These are phyloP conservation scores for Caenorhabditis sulstoni DNA, from an alignment of 2,888 invertebrate genomes.

Conservation along the genomic window DNA sequence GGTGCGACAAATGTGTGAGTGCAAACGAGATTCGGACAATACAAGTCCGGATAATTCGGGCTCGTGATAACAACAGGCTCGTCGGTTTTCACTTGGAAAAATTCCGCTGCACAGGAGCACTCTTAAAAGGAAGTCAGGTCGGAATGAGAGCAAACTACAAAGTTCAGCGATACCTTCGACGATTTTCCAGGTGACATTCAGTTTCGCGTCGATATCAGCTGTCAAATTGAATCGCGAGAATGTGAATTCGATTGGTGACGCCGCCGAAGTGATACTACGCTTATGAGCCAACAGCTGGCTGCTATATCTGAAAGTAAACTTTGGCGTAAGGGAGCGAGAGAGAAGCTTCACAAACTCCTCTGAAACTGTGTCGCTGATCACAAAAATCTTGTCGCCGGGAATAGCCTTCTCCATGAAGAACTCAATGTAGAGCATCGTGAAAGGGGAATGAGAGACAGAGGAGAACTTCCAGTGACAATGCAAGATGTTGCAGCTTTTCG, in stretches of 20 bases:
- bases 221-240: conserved; percentile 25
- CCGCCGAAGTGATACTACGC: conserved; percentile 8
- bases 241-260: conserved; percentile 30
- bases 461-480: conserved; percentile 53
- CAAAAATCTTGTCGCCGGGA: conserved; percentile 5
- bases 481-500: conserved; percentile 9
- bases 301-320: conserved; percentile 11
- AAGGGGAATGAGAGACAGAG: neutral
- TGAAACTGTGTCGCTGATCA: conserved; percentile 3
- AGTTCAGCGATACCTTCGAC: conserved; percentile 2
- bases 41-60: conserved; percentile 27
- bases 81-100: neutral
- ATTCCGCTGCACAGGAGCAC: conserved; percentile 2
- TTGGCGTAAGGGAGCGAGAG: too few species aligned
- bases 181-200: conserved; percentile 17
- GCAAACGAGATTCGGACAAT: conserved; percentile 37
- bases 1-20: conserved; percentile 27
- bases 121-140: conserved; percentile 2
- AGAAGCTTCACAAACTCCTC: conserved; percentile 23
- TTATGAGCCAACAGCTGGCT: conserved; percentile 1
- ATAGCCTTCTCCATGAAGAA: conserved; percentile 9
- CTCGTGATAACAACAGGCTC: conserved; percentile 20
- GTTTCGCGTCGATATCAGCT: neutral
- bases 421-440: conserved; percentile 7
- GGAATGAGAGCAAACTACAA: neutral